These are phyloP conservation scores for Naso thynnoides DNA, from an alignment of 2,797 vertebrate species.

Conservation along the genomic window DNA sequence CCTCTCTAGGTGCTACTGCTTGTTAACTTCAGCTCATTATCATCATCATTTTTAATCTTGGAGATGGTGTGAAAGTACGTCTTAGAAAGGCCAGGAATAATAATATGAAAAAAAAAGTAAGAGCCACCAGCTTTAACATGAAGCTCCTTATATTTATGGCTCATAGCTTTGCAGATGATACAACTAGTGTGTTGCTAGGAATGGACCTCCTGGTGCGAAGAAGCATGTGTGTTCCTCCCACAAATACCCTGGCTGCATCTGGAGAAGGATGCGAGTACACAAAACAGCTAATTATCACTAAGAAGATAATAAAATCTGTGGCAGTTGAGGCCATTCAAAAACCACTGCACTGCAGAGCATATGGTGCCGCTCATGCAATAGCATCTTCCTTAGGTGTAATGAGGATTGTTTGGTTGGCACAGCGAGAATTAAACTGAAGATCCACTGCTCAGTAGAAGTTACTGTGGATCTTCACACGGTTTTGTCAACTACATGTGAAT, in stretches of 20 bases:
- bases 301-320: constrained; percentile 38
- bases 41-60: not conserved
- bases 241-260: constrained; percentile 21
- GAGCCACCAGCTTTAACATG: not conserved
- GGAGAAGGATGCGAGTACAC: constrained; percentile 19
- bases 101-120: constrained; percentile 4
- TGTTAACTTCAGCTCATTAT: constrained; percentile 31
- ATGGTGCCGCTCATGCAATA: not conserved
- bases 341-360: not conserved
- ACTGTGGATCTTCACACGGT: not conserved
- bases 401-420: constrained; percentile 18
- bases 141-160: not conserved
- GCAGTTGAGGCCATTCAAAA: constrained; percentile 9
- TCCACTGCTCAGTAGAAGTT: not conserved
- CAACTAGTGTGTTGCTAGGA: constrained; percentile 3
- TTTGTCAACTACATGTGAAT: constrained; percentile 1
- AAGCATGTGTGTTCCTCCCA: constrained; percentile 16
- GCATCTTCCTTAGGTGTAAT: constrained; percentile 40
- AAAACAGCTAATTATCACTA: constrained; percentile 50
- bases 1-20: constrained; percentile 6
- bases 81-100: not conserved
- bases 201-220: constrained; percentile 25
- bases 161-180: constrained; percentile 10
- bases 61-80: constrained; percentile 2
- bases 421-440: constrained; percentile 6